phyloP scores from a whole-genome alignment of 2,797 vertebrate species.

The Sardinella longiceps region DNA sequence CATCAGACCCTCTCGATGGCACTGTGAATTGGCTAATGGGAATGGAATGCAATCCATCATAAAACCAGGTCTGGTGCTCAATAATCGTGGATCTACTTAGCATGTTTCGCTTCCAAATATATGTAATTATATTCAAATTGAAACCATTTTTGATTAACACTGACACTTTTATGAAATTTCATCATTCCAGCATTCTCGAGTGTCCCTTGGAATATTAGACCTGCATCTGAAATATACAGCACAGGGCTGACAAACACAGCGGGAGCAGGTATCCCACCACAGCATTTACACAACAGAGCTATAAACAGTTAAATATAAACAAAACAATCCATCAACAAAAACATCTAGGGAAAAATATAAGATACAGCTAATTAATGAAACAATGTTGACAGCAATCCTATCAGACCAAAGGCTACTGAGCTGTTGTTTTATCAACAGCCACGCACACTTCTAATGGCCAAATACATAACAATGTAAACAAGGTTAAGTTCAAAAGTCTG shows the following conservation, averaged over 20 bases:
- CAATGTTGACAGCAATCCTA: not conserved
- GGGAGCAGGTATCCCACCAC: too few relatives aligned
- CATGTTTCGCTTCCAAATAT: not conserved
- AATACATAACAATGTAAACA: not conserved
- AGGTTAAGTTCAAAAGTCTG: too few relatives aligned
- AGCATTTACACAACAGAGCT: too few relatives aligned
- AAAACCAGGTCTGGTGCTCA: not conserved
- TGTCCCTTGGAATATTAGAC: too few relatives aligned
- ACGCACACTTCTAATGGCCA: not conserved
- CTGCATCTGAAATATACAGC: not conserved
- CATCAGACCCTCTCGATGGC: not conserved
- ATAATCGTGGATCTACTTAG: not conserved
- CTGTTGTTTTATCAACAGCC: not conserved
- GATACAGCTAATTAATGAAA: not conserved
- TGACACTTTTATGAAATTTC: slow-evolving; percentile 5
- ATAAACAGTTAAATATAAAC: not conserved
- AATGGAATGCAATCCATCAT: slow-evolving; percentile 12
- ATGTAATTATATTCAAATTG: not conserved
- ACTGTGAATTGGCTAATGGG: not conserved
- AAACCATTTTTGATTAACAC: slow-evolving; percentile 4
- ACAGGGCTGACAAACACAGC: not conserved
- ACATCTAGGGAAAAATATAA: not conserved
- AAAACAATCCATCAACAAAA: not conserved
- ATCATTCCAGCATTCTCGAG: not conserved
- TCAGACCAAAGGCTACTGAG: not conserved